Evolutionary conservation across 2,888 invertebrate genomes (phyloP).

Genomic region (Scaptomyza parva): DNA sequence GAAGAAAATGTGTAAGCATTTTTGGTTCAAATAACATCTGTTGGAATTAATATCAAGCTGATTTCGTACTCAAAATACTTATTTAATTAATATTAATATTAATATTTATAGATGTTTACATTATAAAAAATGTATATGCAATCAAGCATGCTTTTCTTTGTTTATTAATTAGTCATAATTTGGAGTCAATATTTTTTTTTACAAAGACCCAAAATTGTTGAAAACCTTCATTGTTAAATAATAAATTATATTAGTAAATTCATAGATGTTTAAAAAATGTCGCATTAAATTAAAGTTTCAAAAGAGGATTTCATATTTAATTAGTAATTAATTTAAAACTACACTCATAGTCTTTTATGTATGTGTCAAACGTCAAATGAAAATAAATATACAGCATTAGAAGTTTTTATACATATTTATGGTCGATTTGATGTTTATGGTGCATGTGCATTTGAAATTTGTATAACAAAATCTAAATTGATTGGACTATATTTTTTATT

Average conservation of each 20-base stretch:
- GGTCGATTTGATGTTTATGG: neutral
- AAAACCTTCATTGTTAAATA: neutral
- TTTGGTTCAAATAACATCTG: constrained; percentile 1
- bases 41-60: constrained; percentile 7
- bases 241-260: neutral
- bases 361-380: neutral
- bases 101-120: neutral
- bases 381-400: neutral
- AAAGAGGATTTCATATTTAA: neutral
- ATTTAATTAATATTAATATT: neutral
- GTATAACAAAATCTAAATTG: neutral
- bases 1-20: neutral
- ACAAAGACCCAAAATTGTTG: neutral
- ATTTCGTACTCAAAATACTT: neutral
- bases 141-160: too few species aligned
- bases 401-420: neutral
- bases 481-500: neutral
- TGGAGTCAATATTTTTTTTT: too few species aligned
- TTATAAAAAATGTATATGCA: neutral
- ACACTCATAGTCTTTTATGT: neutral
- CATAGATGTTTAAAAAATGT: neutral
- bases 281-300: neutral
- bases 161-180: too few species aligned
- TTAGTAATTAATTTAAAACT: neutral
- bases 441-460: neutral